Evolutionary conservation across 92 coral and sea anemone genomes (phyloP), one percentile per base, ranked within the genome.

Genomic region (Parazoanthus darwini): DNA sequence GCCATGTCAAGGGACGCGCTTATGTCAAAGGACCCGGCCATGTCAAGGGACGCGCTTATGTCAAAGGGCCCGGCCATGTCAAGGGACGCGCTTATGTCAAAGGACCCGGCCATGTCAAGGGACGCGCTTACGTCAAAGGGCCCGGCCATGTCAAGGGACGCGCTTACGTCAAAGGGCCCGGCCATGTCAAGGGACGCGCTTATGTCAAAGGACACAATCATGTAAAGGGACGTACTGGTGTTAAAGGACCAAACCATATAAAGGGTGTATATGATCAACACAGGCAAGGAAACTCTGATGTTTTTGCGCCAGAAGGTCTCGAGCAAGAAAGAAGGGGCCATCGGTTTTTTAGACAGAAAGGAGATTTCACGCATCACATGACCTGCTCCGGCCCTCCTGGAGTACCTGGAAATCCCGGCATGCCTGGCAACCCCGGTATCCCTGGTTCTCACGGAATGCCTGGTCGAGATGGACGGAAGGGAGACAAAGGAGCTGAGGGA

Each of bases 251-350:
- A 18, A 20, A 26, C 23, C 75, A 70, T 33, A 25, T 26, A 70
- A 70, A 25, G 37, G 75, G 91, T 80, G 15, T 58, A 58, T 58
- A 58, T 58, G 66, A 18, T 13, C 66, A 14, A 14, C 18, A 18
- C 66, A 58, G 66, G 10, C 0, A 13, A 13, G 10, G 10, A 2
- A 6, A 11, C 10, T 5, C 67, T 23, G 46, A 74, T 14, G 73
- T 85, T 85, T 22, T 86, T 86, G 13, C 87, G 89, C 81, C 87
- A 50, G 39, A 25, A 20, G 85, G 85, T 56, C 85, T 80, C 67
- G n/a, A 56, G 6, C 48, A 29, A 35, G 25, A 16, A 25, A 54
- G n/a, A 51, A 8, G 76, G 16, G 37, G 2, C 3, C 33, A 23
- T 25, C 23, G 37, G 29, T 74, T 37, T 74, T 74, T 76, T 56